These are phyloP conservation scores for Andrena hattorfiana DNA, from an alignment of 2,888 invertebrate genomes.

Conservation along the genomic window DNA sequence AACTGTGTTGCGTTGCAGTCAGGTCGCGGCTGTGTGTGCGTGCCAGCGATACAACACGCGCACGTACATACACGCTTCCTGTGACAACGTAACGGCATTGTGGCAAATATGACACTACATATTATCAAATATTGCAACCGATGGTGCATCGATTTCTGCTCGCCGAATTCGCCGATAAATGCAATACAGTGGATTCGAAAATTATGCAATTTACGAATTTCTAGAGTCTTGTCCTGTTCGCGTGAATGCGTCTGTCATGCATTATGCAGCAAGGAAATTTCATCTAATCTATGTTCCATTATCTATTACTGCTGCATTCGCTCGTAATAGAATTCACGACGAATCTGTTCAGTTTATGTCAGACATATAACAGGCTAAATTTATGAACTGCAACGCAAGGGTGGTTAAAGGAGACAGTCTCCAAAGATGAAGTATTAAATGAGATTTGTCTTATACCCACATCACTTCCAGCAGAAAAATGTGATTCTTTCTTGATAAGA, in stretches of 20 bases:
- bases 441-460: background rate
- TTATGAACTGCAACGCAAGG: background rate
- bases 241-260: background rate
- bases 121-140: conserved; percentile 42
- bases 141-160: conserved; percentile 22
- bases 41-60: conserved; percentile 33
- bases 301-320: too few species aligned
- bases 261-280: too few species aligned
- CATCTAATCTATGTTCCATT: too few species aligned
- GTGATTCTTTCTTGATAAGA: background rate
- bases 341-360: too few species aligned
- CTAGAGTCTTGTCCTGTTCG: background rate
- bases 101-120: conserved; percentile 47
- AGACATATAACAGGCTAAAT: background rate
- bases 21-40: conserved; percentile 26
- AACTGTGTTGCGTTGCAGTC: conserved; percentile 53
- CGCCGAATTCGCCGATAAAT: conserved; percentile 32
- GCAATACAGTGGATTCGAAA: background rate
- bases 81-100: conserved; percentile 21
- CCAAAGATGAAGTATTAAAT: background rate
- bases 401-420: background rate
- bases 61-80: conserved; percentile 42
- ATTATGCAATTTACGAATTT: background rate
- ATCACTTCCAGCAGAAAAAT: background rate
- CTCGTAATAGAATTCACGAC: too few species aligned